Conservation (phyloP, 2,797 vertebrate genomes). For the Salmo trutta region DNA sequence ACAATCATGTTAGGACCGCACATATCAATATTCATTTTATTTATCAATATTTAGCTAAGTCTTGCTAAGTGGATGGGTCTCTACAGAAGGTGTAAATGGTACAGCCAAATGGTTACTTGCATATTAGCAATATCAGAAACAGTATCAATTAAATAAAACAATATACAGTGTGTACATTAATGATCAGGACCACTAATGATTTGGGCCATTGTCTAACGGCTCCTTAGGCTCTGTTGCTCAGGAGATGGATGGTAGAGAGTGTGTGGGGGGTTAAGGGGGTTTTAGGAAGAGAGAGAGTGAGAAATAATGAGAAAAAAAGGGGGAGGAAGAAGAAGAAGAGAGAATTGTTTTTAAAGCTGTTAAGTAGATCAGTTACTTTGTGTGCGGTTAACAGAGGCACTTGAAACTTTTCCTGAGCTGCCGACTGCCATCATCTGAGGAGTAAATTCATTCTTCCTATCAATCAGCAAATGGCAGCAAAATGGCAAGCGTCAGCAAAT, state of each 20-base stretch:
- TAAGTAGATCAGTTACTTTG: slow-evolving; percentile 74
- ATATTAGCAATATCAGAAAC: too few relatives aligned
- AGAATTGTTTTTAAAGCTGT: slow-evolving; percentile 51
- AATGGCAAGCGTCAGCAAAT: slow-evolving; percentile 35
- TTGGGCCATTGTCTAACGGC: slow-evolving; percentile 47
- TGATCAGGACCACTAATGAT: slow-evolving; percentile 33
- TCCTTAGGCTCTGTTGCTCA: slow-evolving; percentile 18
- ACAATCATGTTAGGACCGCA: too few relatives aligned
- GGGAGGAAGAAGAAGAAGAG: slow-evolving; percentile 41
- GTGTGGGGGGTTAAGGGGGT: slow-evolving; percentile 39
- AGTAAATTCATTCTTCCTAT: slow-evolving; percentile 55
- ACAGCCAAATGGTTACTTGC: too few relatives aligned
- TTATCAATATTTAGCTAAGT: too few relatives aligned
- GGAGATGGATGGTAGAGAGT: neutral
- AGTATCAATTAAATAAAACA: too few relatives aligned
- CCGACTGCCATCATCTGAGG: slow-evolving; percentile 29
- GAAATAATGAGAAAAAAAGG: slow-evolving; percentile 51
- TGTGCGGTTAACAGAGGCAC: slow-evolving; percentile 65
- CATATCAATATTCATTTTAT: too few relatives aligned
- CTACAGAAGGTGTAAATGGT: too few relatives aligned
- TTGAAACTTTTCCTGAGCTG: slow-evolving; percentile 60
- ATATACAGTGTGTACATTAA: slow-evolving; percentile 6
- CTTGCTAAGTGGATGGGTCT: too few relatives aligned
- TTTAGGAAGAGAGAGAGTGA: slow-evolving; percentile 45
- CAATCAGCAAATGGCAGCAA: too few relatives aligned